Percentiles rank a stretch among this genome's conserved stretches.
phyloP scores from a whole-genome alignment of 2,888 invertebrate genomes.

The Globia sparganii region DNA sequence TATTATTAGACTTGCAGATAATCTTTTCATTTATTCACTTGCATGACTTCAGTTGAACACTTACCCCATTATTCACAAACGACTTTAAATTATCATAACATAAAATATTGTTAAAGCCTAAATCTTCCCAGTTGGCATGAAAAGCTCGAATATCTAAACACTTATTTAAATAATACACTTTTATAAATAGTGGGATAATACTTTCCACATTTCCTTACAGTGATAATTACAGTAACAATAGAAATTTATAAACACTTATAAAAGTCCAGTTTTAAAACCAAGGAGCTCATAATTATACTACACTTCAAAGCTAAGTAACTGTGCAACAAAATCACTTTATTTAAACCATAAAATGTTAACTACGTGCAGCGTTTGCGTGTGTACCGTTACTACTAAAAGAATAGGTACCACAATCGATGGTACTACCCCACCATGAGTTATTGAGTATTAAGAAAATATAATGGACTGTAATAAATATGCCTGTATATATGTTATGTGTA shows the following conservation, averaged over 20 bases:
- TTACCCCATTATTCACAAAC: background rate
- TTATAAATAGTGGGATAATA: background rate
- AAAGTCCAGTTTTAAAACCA: background rate
- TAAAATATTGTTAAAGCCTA: background rate
- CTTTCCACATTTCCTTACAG: background rate
- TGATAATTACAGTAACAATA: background rate
- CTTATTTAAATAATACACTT: background rate
- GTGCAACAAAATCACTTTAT: conserved; percentile 50
- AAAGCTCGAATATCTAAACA: background rate
- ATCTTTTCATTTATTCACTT: background rate
- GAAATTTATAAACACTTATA: background rate
- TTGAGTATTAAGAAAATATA: conserved; percentile 56
- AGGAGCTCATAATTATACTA: background rate
- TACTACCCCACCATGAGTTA: conserved; percentile 55
- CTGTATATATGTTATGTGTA: too few relatives aligned
- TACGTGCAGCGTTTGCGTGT: conserved; percentile 75
- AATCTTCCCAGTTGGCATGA: background rate
- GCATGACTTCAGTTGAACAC: background rate
- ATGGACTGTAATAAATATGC: conserved; percentile 38
- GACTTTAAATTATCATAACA: background rate
- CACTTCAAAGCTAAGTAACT: conserved; percentile 18
- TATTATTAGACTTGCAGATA: background rate
- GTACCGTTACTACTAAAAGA: conserved; percentile 75
- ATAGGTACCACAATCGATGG: conserved; percentile 76
- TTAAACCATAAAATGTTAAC: conserved; percentile 41